Base-by-base conservation (phyloP, 2,113 vertebrate genomes). In the Acanthisitta chloris region DNA sequence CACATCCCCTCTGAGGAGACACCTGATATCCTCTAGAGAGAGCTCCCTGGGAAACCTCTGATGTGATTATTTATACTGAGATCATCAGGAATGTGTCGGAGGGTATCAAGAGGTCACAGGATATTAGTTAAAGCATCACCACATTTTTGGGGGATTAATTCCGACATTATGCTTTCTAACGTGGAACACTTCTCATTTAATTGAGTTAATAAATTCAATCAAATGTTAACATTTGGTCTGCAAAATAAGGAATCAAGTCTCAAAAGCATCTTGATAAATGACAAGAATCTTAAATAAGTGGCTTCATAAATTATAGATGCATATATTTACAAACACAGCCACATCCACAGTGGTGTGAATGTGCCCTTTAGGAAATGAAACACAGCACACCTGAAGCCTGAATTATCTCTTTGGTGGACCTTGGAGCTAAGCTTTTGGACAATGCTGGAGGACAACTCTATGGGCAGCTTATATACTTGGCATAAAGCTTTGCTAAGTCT, bases 141-240 rank as follows among this genome's bases (percentile, higher is more conserved):
- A 81, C 46, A 67, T 92, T 92, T 96, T 94, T 1, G 24, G 85
- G 58, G 67, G 55, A 96, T 97, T 93, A 83, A 94, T 95, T 92
- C 55, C 0, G 90, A 95, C 90, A 94, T 92, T 92, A 80, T 93
- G 90, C 87, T 95, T 95, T 90, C 59, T 96, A 93, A 95, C 81
- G 88, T 92, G 90, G 79, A 95, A 77, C 55, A 42, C 43, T 93
- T 94, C 71, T 81, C 14, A 2, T 83, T 93, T 97, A 96, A 95
- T 93, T 83, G 51, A 90, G 82, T 90, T 96, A 95, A 96, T 96
- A 94, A 96, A 96, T 93, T 97, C 64, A 90, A 97, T 96, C 76
- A 92, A 83, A 93, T 92, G 82, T 81, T 96, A 96, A 90, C 92
- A 95, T 96, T 97, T 95, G 87, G 94, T 96, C 93, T 97, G 88